Evolutionary conservation across 2,113 vertebrate genomes (phyloP), one percentile per base, ranked within the genome.

Genomic region (Maccullochella peelii): DNA sequence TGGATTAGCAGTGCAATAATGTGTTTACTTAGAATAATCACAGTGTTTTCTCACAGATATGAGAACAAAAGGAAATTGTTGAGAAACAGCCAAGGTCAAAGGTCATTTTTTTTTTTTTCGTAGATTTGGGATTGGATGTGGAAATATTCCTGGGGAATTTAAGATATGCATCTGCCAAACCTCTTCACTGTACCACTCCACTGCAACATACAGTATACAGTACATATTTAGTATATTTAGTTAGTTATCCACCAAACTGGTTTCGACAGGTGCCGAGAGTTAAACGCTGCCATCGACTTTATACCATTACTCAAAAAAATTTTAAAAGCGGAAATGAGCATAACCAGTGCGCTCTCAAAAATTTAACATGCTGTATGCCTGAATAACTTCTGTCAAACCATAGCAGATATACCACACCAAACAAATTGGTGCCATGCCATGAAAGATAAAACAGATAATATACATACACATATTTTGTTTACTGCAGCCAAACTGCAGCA

Each of bases 21-120:
- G 96, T 96, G 96, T 97, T 98, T 97, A 97, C 96, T 96, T 95
- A 95, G 96, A 98, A 97, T 97, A 98, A 97, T 96, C 96, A 85
- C 94, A 95, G 94, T 94, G 94, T 96, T 95, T 95, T 96, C 94
- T 96, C 77, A 92, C 93, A 93, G 96, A 93, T 95, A 93, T 95
- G 96, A 96, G 96, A 94, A 96, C 95, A 97, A 98, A 98, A 96
- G 95, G 92, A 96, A 95, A 97, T 95, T 96, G 95, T 95, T 96
- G 33, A 75, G 94, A 96, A 96, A 93, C 91, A 95, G 95, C 93
- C 93, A 91, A 69, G 95, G 94, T 95, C 95, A 96, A 96, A 96
- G 96, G 95, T 97, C 96, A 94, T 91, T 57, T 79, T 73, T 14
- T 70, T 3, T 49, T 36, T 18, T 66, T 30, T 52, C 74, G 16